Evolutionary conservation across 1,140 invertebrate genomes (phyloP), one percentile per base, ranked within the genome.

Genomic region (Zaprionus taronus): DNA sequence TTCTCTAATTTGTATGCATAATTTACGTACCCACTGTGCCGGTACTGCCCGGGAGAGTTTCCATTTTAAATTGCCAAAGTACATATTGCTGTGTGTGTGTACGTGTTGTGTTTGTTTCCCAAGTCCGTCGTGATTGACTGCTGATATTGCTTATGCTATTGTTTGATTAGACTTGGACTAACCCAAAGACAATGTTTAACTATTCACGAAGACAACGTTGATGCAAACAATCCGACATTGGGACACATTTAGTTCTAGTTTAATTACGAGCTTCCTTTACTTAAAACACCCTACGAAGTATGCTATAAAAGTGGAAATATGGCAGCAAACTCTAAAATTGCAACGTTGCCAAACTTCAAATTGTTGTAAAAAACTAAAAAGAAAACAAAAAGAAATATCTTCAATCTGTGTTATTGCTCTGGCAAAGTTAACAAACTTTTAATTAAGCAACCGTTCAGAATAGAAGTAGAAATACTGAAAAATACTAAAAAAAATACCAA

Each of bases 1-100:
- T 75, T 79, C 81, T 86, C 82, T 85, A 85, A 85, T 85, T 85
- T 85, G 82, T 86, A 85, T 85, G 79, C 83, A 85, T 85, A 85
- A 85, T 85, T 85, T 85, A 85, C 83, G 77, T 62, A 71, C 73
- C 68, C 64, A 71, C 55, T 44, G 77, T 53, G 71, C 51, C 58
- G 6, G n/a, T 20, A 17, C 36, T 9, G 6, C n/a, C 34, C 14
- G 5, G 11, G 24, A 17, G n/a, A 60, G 58, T 20, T 28, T 62
- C 49, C 7, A 72, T 86, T 83, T 79, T 41, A 71, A 65, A 87
- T 87, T 89, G 74, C 81, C 84, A 12, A 34, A 58, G 5, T 6
- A 36, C 20, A 38, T 12, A 6, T 69, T 20, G 56, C 9, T 62
- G 24, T 67, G 14, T 72, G 28, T 61, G 28, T 61, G 49, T 67